Conservation (phyloP, 2,797 vertebrate genomes). For the Enteromius trimaculatus region DNA sequence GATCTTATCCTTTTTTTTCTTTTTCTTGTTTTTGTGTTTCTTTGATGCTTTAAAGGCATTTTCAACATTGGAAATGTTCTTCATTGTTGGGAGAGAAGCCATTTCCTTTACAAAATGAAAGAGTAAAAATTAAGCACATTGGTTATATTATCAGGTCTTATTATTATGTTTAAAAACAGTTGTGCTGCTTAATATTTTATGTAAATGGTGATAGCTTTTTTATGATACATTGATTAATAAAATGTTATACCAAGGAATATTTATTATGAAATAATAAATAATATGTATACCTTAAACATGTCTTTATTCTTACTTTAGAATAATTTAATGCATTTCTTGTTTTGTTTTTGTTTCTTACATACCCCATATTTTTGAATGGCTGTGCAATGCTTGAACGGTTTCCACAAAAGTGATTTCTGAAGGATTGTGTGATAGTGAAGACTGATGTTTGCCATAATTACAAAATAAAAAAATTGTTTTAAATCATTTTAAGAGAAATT, state of each 20-base stretch:
- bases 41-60: slow-evolving; percentile 21
- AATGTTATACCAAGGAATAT: neutral
- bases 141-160: neutral
- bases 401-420: neutral
- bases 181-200: neutral
- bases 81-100: slow-evolving; percentile 18
- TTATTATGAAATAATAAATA: no score
- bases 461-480: no score
- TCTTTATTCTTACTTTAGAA: no score
- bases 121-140: neutral
- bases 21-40: slow-evolving; percentile 64
- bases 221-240: neutral
- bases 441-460: no score
- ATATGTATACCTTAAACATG: neutral
- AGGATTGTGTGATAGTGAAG: neutral
- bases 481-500: neutral
- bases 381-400: no score
- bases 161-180: neutral
- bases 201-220: neutral
- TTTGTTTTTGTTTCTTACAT: no score
- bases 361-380: no score
- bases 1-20: slow-evolving; percentile 41
- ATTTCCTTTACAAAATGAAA: slow-evolving; percentile 44
- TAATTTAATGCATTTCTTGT: neutral
- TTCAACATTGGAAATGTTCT: slow-evolving; percentile 25